Conservation (phyloP, 2,888 invertebrate species). For the Thyatira batis region DNA sequence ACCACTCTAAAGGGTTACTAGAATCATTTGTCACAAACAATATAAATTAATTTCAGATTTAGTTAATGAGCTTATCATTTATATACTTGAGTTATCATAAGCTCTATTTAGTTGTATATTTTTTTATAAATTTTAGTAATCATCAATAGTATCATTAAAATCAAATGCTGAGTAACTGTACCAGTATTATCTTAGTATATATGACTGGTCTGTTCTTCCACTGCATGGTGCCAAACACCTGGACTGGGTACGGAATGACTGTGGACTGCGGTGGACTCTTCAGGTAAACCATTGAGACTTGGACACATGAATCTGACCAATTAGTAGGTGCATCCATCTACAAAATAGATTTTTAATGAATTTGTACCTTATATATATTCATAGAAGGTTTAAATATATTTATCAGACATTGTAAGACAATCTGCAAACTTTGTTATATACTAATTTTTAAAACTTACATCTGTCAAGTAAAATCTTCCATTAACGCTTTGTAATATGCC, state of each 20-base stretch:
- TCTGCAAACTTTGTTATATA: too few species aligned
- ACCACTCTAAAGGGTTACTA: too few species aligned
- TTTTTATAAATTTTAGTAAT: too few species aligned
- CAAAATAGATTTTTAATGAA: constrained; percentile 13
- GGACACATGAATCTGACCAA: constrained; percentile 29
- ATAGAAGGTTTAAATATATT: too few species aligned
- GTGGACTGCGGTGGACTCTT: constrained; percentile 41
- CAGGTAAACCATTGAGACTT: constrained; percentile 52
- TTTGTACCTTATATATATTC: background rate
- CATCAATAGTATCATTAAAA: too few species aligned
- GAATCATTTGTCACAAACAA: too few species aligned
- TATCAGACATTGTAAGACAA: too few species aligned
- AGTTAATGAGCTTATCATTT: too few species aligned
- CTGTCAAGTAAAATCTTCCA: constrained; percentile 54
- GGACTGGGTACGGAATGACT: constrained; percentile 58
- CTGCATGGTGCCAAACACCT: constrained; percentile 63
- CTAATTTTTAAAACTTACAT: constrained; percentile 42
- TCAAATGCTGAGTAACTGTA: constrained; percentile 18
- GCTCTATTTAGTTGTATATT: too few species aligned
- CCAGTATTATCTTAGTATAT: constrained; percentile 61
- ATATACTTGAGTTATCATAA: too few species aligned
- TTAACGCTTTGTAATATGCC: constrained; percentile 57
- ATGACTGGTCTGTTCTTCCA: constrained; percentile 62
- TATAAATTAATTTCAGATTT: too few species aligned
- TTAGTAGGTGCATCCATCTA: constrained; percentile 42